A percentile compares a stretch with the other conserved stretches of the same genome.
phyloP scores from a whole-genome alignment of 1,140 invertebrate species.

The Euura lappo region DNA sequence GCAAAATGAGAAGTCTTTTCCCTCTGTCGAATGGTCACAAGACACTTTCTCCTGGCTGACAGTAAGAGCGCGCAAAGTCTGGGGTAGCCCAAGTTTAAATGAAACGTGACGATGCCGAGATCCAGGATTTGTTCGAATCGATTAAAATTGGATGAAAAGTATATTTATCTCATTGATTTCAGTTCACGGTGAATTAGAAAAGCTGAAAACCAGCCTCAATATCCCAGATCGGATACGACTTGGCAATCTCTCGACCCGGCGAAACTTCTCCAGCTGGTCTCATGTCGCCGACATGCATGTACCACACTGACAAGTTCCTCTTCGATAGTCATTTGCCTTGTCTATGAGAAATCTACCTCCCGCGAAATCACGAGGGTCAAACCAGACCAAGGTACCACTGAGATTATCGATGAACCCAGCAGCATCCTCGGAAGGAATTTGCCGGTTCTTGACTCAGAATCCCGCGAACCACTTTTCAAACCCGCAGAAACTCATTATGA shows the following conservation, averaged over 20 bases:
- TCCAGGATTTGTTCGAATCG: no score
- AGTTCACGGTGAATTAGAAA: no score
- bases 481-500: no score
- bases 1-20: slow-evolving; percentile 50
- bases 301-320: neutral
- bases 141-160: no score
- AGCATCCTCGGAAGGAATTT: neutral
- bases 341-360: neutral
- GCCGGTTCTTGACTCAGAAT: no score
- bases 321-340: neutral
- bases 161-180: no score
- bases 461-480: no score
- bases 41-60: neutral
- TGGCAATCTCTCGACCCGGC: neutral
- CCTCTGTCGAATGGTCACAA: slow-evolving; percentile 24
- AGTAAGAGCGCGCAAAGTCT: neutral
- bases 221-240: neutral
- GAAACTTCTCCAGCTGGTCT: neutral
- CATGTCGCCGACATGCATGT: neutral
- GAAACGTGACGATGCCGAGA: slow-evolving; percentile 42
- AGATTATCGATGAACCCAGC: neutral
- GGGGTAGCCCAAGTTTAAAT: slow-evolving; percentile 35
- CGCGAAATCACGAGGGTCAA: neutral
- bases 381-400: neutral
- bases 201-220: no score